These are phyloP conservation scores for Ataeniobius toweri DNA, from an alignment of 2,797 vertebrate genomes.

Conservation along the genomic window DNA sequence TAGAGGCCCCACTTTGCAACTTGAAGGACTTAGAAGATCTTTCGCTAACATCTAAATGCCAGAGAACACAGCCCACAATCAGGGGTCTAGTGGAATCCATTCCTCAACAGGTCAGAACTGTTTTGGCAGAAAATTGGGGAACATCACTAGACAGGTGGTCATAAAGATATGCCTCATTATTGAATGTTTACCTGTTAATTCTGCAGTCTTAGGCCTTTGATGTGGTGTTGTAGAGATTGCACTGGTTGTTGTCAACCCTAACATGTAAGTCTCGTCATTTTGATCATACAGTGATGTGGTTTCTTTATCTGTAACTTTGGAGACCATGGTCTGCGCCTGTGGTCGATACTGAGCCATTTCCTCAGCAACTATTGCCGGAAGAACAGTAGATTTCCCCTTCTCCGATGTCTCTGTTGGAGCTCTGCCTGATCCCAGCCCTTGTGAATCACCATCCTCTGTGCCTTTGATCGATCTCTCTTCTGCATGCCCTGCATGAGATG, in stretches of 20 bases:
- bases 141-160: not conserved
- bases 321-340: slow-evolving; percentile 59
- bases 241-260: slow-evolving; percentile 41
- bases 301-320: slow-evolving; percentile 36
- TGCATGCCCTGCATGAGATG: slow-evolving; percentile 28
- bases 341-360: slow-evolving; percentile 65
- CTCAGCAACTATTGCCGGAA: slow-evolving; percentile 40
- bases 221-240: slow-evolving; percentile 34
- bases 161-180: not conserved
- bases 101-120: not conserved
- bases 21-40: not conserved
- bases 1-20: not conserved
- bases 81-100: not conserved
- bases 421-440: slow-evolving; percentile 63
- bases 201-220: slow-evolving; percentile 29
- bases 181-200: slow-evolving; percentile 62
- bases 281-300: slow-evolving; percentile 22
- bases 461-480: slow-evolving; percentile 33
- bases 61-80: not conserved
- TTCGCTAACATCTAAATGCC: not conserved
- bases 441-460: slow-evolving; percentile 45
- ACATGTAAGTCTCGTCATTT: slow-evolving; percentile 36
- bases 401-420: slow-evolving; percentile 27
- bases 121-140: not conserved
- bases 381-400: slow-evolving; percentile 35